Conservation (phyloP, 2,888 invertebrate species). For the Gasteruption jaculator region DNA sequence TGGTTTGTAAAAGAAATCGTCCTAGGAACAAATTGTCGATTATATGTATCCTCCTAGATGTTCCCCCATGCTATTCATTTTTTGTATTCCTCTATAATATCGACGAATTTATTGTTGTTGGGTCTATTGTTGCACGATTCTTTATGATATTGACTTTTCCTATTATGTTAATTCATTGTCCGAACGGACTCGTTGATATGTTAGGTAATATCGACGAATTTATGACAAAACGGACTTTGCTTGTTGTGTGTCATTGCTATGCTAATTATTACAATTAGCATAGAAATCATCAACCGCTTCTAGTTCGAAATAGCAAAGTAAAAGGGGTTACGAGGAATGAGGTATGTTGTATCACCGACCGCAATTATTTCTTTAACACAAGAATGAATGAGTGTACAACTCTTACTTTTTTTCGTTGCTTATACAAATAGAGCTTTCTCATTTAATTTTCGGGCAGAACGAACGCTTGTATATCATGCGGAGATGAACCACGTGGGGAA, state of each 20-base stretch:
- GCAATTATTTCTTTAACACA: too few relatives aligned
- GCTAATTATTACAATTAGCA: conserved; percentile 49
- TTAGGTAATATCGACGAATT: conserved; percentile 46
- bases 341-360: conserved; percentile 42
- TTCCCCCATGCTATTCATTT: too few relatives aligned
- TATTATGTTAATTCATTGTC: conserved; percentile 42
- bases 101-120: conserved; percentile 38
- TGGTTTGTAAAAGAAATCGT: too few relatives aligned
- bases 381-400: too few relatives aligned
- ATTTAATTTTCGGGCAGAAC: conserved; percentile 18
- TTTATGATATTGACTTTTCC: conserved; percentile 50
- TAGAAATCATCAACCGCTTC: conserved; percentile 43
- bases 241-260: conserved; percentile 37
- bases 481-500: conserved; percentile 15
- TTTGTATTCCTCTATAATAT: too few relatives aligned
- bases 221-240: conserved; percentile 46
- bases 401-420: too few relatives aligned
- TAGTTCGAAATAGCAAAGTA: conserved; percentile 19
- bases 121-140: conserved; percentile 36
- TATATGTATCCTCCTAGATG: too few relatives aligned
- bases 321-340: conserved; percentile 30
- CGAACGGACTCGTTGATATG: conserved; percentile 24
- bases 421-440: conserved; percentile 24
- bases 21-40: too few relatives aligned
- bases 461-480: conserved; percentile 18